These are phyloP conservation scores for Agelaius tricolor DNA, from an alignment of 2,113 vertebrate species.

Conservation along the genomic window DNA sequence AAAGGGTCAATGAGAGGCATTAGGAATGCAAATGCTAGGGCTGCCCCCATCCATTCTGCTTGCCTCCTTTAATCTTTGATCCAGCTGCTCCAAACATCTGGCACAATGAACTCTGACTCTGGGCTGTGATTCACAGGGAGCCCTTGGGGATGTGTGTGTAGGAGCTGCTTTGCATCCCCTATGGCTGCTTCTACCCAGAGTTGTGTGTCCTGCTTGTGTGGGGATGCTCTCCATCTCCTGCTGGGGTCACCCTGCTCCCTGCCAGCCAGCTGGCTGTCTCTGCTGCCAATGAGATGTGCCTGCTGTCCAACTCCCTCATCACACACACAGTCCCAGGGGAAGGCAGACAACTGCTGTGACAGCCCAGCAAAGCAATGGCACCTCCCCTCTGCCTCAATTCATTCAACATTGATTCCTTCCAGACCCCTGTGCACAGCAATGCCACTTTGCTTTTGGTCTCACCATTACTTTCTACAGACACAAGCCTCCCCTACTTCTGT, in stretches of 20 bases:
- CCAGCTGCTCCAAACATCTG: constrained; percentile 56
- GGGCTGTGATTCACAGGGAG: neutral
- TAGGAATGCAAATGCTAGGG: neutral
- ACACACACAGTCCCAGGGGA: neutral
- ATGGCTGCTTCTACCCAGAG: neutral
- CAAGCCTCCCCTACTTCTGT: neutral
- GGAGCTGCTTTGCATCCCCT: neutral
- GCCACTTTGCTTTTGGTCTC: neutral
- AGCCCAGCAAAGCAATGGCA: neutral
- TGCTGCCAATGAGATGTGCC: neutral
- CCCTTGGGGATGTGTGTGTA: neutral
- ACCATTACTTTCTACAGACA: neutral
- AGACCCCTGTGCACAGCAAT: neutral
- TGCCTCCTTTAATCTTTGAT: constrained; percentile 42
- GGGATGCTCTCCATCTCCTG: neutral
- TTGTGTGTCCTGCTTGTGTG: neutral
- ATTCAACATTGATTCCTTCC: neutral
- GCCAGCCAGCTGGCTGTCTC: neutral
- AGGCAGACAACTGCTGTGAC: neutral
- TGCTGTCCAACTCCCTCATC: neutral
- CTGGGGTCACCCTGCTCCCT: neutral
- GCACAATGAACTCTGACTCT: constrained; percentile 28
- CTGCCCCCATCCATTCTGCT: neutral
- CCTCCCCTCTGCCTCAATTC: neutral
- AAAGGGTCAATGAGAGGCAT: neutral